Evolutionary conservation across 2,888 invertebrate genomes (phyloP).

Genomic region (Drosophila austrosaltans): DNA sequence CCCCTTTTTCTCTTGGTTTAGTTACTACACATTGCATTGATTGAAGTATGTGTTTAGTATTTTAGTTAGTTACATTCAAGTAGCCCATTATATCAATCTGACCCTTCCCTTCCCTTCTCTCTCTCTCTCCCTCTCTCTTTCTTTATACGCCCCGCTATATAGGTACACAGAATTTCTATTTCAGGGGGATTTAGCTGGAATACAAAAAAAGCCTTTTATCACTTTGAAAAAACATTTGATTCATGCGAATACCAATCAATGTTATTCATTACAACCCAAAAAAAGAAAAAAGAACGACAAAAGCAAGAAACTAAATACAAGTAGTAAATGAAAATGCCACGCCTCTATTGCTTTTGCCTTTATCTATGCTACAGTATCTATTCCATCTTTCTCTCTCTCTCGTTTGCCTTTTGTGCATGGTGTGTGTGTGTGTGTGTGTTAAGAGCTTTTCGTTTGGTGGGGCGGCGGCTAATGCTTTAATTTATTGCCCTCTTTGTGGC

Average conservation of each 20-base stretch:
- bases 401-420: neutral
- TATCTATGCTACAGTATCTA: constrained; percentile 7
- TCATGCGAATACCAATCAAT: constrained; percentile 76
- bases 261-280: constrained; percentile 76
- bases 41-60: constrained; percentile 21
- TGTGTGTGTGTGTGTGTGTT: constrained; percentile 24
- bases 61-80: constrained; percentile 13
- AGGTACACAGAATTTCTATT: constrained; percentile 30
- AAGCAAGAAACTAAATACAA: constrained; percentile 31
- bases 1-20: constrained; percentile 37
- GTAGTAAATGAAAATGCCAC: constrained; percentile 63
- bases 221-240: constrained; percentile 69
- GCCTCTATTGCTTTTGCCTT: constrained; percentile 3
- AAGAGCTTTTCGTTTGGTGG: constrained; percentile 64
- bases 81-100: neutral
- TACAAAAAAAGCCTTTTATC: constrained; percentile 69
- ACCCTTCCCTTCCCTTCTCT: too few relatives aligned
- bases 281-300: constrained; percentile 52
- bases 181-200: constrained; percentile 14
- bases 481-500: constrained; percentile 74
- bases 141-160: neutral
- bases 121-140: neutral
- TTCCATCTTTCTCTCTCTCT: neutral
- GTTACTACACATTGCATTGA: constrained; percentile 30
- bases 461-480: constrained; percentile 69